A percentile compares a stretch with the other conserved stretches of the same genome.
phyloP scores from a whole-genome alignment of 2,888 invertebrate genomes.

The Margaritifera margaritifera region DNA sequence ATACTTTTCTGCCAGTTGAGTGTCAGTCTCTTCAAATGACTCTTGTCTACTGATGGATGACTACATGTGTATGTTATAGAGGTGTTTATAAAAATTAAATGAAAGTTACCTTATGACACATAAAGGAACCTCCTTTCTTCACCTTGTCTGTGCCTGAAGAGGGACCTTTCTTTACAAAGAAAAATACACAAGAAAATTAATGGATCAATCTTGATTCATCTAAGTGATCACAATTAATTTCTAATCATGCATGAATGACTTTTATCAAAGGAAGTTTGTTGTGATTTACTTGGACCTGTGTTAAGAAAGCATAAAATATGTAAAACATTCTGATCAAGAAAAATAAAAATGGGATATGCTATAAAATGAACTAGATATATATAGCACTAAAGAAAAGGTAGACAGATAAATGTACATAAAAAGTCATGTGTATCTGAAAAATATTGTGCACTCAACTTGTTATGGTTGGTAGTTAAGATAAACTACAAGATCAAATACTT shows the following conservation, averaged over 20 bases:
- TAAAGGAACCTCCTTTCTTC: slow-evolving; percentile 96
- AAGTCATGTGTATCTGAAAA: too few species aligned
- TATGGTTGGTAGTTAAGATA: too few species aligned
- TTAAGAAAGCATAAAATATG: background rate
- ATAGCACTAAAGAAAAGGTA: too few species aligned
- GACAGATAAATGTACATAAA: too few species aligned
- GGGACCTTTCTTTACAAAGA: slow-evolving; percentile 69
- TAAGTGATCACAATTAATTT: background rate
- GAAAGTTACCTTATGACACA: slow-evolving; percentile 76
- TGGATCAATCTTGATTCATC: background rate
- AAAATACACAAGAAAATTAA: slow-evolving; percentile 2
- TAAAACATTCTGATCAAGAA: too few species aligned
- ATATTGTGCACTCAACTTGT: too few species aligned
- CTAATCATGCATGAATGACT: background rate
- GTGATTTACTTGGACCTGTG: background rate
- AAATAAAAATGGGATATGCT: too few species aligned
- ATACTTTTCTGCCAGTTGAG: too few species aligned
- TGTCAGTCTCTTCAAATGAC: too few species aligned
- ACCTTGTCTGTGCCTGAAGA: slow-evolving; percentile 81
- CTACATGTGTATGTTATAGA: background rate
- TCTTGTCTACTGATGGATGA: too few species aligned
- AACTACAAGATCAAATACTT: too few species aligned
- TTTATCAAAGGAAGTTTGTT: background rate
- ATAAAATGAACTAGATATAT: too few species aligned
- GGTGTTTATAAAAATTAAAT: background rate